phyloP scores from a whole-genome alignment of 2,797 vertebrate genomes.

The Gallirallus australis region DNA sequence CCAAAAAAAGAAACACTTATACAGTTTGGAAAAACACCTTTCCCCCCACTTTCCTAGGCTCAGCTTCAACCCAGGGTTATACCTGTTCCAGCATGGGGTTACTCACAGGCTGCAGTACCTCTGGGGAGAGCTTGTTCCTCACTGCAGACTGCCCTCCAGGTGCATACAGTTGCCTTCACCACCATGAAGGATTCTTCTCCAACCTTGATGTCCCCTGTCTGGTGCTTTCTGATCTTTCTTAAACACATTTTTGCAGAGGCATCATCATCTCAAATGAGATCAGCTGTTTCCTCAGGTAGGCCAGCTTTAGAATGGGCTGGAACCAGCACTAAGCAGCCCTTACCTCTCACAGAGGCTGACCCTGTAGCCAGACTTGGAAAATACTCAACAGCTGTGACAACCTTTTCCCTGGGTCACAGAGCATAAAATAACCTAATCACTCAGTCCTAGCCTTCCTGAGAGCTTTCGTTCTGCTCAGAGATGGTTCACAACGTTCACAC shows the following conservation, averaged over 20 bases:
- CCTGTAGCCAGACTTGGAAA: not conserved
- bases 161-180: fast-evolving
- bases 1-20: not conserved
- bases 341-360: too few species aligned
- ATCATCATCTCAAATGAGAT: fast-evolving
- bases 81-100: fast-evolving
- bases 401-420: not conserved
- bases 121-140: not conserved
- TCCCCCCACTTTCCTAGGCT: not conserved
- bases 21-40: not conserved
- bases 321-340: not conserved
- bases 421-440: not conserved
- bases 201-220: fast-evolving
- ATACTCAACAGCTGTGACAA: not conserved
- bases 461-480: not conserved
- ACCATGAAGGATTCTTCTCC: fast-evolving
- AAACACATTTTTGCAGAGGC: not conserved
- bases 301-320: fast-evolving
- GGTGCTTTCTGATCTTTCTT: not conserved
- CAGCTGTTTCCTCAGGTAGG: not conserved
- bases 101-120: not conserved
- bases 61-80: not conserved
- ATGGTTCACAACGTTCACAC: not conserved
- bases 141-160: too few species aligned
- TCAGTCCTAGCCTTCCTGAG: not conserved